Percentiles rank a stretch among this genome's conserved stretches.
Evolutionary conservation across 2,113 vertebrate genomes (phyloP).

Genomic region (Oryctolagus cuniculus): mOryCun1.1 NC_091447.1:28302501-28303000

Average conservation of each 20-base stretch:
- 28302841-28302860: background rate
- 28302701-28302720: background rate
- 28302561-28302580: background rate
- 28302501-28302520: background rate
- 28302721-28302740: background rate
- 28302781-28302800: background rate
- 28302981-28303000: slow-evolving; percentile 33
- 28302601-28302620: background rate
- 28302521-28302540: background rate
- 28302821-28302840: background rate
- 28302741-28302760: background rate
- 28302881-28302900: background rate
- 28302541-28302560: background rate
- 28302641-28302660: background rate
- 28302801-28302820: background rate
- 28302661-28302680: background rate
- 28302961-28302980: background rate
- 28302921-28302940: background rate
- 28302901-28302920: background rate
- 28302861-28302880: background rate
- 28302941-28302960: background rate
- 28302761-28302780: slow-evolving; percentile 31
- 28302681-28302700: background rate
- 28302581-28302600: background rate
- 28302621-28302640: background rate